Percentiles rank a stretch among this genome's conserved stretches.
phyloP scores from a whole-genome alignment of 2,797 vertebrate species.

The Tangara arthus region DNA sequence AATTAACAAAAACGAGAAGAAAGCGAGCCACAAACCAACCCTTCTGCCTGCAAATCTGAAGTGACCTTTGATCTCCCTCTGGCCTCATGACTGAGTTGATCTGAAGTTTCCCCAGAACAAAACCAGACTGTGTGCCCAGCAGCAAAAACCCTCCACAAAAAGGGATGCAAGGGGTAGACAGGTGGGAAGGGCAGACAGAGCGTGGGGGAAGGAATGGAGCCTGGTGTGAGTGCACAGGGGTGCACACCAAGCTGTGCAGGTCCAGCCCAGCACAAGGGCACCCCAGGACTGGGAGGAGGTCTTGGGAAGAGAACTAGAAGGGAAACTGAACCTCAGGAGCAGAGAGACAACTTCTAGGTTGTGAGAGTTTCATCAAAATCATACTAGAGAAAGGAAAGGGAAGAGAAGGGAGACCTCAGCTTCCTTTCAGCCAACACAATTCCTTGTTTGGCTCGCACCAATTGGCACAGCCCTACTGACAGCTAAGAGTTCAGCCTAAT shows the following conservation, averaged over 20 bases:
- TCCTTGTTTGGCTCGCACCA: background rate
- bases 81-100: background rate
- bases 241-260: background rate
- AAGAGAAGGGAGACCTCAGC: background rate
- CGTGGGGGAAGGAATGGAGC: rapidly evolving
- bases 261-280: background rate
- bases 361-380: background rate
- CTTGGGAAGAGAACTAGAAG: background rate
- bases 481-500: background rate
- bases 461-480: background rate
- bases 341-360: background rate
- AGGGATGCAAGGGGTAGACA: background rate
- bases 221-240: background rate
- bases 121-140: background rate
- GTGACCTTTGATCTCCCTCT: background rate
- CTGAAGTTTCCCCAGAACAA: background rate
- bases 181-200: background rate
- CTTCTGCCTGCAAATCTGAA: background rate
- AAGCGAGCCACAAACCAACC: background rate
- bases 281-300: rapidly evolving
- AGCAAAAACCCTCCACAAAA: background rate
- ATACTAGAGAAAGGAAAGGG: background rate
- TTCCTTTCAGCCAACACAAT: background rate
- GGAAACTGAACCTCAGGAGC: background rate
- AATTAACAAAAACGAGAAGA: background rate